Base-by-base conservation (phyloP, 2,113 vertebrate genomes). In the Agapornis roseicollis region DNA sequence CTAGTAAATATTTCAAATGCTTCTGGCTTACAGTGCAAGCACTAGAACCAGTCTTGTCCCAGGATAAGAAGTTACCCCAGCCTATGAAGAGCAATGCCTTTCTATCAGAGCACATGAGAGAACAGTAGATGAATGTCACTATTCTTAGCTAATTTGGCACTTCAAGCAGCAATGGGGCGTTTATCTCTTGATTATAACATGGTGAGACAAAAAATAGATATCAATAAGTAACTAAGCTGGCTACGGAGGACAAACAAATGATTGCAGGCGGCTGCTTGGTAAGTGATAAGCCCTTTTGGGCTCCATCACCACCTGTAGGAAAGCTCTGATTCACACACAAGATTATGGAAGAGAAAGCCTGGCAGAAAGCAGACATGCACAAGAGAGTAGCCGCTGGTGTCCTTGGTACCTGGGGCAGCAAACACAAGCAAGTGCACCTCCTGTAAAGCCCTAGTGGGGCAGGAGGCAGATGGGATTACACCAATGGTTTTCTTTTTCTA, bases 241-340 rank as follows among this genome's bases (percentile, higher is more conserved):
- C 79, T 93, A 87, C 90, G 88, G 85, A 94, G 90, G 93, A 95
- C 93, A 94, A 93, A 83, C 88, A 88, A 91, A 80, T 89, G 89
- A 85, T 71, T 95, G 85, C 91, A 96, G 88, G 88, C 22, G 1
- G 68, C 91, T 94, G 79, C 81, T 74, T 78, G 90, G 91, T 95
- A 91, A 93, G 72, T 28, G 79, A 94, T 80, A 68, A 88, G 94
- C 82, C 82, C 80, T 83, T 97, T 8, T 63, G 94, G 93, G 93
- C 68, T 88, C 39, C 5, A 90, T 94, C 95, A 94, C 94, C 90
- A 95, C 91, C 93, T 95, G 95, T 95, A 96, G 95, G 90, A 76
- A 96, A 91, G 79, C 91, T 96, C 94, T 93, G 94, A 94, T 96
- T 95, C 88, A 85, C 35, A 91, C 90, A 85, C 0, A 55, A 90